Evolutionary conservation across 2,113 vertebrate genomes (phyloP), one percentile per base, ranked within the genome.

Genomic region (Smithornis capensis): DNA sequence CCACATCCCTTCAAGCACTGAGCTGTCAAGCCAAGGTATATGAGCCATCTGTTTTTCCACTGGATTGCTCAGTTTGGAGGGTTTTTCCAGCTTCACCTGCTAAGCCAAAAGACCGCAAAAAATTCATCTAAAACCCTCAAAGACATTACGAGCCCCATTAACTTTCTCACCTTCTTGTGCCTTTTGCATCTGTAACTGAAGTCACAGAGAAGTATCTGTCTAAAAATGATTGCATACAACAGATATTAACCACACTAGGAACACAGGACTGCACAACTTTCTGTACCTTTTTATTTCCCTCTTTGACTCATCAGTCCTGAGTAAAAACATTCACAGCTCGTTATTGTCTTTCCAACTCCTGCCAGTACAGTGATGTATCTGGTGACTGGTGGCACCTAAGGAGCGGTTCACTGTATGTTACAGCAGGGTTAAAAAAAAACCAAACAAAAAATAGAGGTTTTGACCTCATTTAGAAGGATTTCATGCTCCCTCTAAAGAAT

Each of bases 1-100:
- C 49, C 7, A 1, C 8, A 9, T 71, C 10, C 29, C 25, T 50
- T 60, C 44, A n/a, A 1, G 0, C 6, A 8, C 8, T 2, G 35
- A 42, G 52, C 38, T 57, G 23, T 69, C 29, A 69, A 69, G 33
- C 38, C 4, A 3, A 40, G 23, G 37, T 69, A 21, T 6, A 23
- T 7, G 21, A 94, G 37, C 22, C 29, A 3, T 7, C 47, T 14
- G 4, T 71, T 47, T 18, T 78, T 7, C 33, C 31, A 29, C 1
- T 55, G 10, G 2, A 59, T 44, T 64, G 25, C 31, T 89, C 47
- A 42, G 4, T 64, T 75, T 22, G 24, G 25, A 55, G 12, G 9
- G 15, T 35, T 90, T 70, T 73, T 49, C 38, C 2, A 57, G 27
- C 7, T 89, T 73, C 59, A 84, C 16, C 33, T 28, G 17, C 52